Evolutionary conservation across 2,888 invertebrate genomes (phyloP).

Genomic region (Agrotis exclamationis): DNA sequence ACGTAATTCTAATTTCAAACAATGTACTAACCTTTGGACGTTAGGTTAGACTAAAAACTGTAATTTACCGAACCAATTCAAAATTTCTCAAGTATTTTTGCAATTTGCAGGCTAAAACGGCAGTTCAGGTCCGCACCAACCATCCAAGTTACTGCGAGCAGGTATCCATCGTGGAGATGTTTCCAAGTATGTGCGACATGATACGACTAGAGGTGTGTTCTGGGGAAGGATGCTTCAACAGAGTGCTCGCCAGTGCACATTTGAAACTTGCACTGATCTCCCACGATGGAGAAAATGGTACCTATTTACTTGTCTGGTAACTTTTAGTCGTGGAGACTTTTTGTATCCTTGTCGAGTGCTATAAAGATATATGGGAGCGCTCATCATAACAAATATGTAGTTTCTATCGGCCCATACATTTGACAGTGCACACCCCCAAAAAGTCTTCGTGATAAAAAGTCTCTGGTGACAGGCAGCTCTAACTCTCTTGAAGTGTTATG

Average conservation of each 20-base stretch:
- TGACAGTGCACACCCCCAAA: too few species aligned
- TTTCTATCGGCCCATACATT: too few species aligned
- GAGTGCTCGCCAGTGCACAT: slow-evolving; percentile 73
- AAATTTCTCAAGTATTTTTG: neutral
- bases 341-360: too few species aligned
- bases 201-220: slow-evolving; percentile 92
- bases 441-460: too few species aligned
- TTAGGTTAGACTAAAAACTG: too few species aligned
- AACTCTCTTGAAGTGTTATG: neutral
- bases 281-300: slow-evolving; percentile 85
- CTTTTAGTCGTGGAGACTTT: too few species aligned
- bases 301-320: too few species aligned
- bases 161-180: slow-evolving; percentile 95
- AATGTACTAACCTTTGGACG: too few species aligned
- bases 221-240: slow-evolving; percentile 84
- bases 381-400: too few species aligned
- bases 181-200: slow-evolving; percentile 95
- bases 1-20: too few species aligned
- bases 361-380: too few species aligned
- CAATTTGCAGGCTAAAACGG: slow-evolving; percentile 92
- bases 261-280: slow-evolving; percentile 78
- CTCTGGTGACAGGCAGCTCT: too few species aligned
- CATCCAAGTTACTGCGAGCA: slow-evolving; percentile 95
- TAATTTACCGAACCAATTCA: neutral
- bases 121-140: slow-evolving; percentile 91